Evolutionary conservation across 2,113 vertebrate genomes (phyloP).

Genomic region (Sphyrna mokarran): DNA sequence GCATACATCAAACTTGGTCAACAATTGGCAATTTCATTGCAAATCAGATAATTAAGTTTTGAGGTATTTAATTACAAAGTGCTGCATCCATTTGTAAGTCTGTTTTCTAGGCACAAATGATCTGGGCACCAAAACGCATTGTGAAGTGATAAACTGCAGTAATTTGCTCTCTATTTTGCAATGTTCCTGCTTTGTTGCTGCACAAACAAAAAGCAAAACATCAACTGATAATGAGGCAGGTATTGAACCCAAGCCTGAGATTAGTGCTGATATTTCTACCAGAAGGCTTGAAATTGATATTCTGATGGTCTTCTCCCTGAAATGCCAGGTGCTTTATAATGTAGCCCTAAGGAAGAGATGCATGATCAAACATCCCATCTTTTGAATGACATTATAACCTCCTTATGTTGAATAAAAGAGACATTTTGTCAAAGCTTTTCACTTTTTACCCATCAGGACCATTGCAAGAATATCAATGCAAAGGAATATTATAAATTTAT

Average conservation of each 20-base stretch:
- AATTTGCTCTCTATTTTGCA: background rate
- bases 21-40: slow-evolving; percentile 3
- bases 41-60: slow-evolving; percentile 22
- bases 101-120: background rate
- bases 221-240: background rate
- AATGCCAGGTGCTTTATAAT: background rate
- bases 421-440: too few species aligned
- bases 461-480: too few species aligned
- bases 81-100: background rate
- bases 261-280: background rate
- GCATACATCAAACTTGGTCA: background rate
- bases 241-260: background rate
- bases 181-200: background rate
- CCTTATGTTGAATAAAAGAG: too few species aligned
- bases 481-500: too few species aligned
- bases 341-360: background rate
- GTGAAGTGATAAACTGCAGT: background rate
- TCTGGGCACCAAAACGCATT: background rate
- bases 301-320: background rate
- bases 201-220: background rate
- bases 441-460: too few species aligned
- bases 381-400: too few species aligned
- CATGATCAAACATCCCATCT: background rate
- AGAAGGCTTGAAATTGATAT: slow-evolving; percentile 4
- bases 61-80: background rate